Evolutionary conservation across 2,888 invertebrate species (phyloP), one percentile per base, ranked within the genome.

Genomic region (Gortyna flavago): DNA sequence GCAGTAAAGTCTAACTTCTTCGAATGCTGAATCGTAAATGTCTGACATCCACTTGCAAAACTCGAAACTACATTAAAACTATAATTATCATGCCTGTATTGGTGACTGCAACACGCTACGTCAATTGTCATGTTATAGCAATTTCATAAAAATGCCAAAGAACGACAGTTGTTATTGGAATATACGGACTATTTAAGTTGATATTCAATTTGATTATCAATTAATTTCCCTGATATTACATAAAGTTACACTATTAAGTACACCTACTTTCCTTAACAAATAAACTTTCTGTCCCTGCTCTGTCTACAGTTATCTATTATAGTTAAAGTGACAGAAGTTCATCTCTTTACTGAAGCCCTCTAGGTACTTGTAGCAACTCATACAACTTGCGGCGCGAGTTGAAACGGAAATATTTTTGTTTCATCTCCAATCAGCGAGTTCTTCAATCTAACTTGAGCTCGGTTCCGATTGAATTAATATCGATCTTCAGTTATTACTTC

Each of bases 361-460:
- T n/a, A 35, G 35, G 35, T 35, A 11, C 35, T n/a, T n/a, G n/a
- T 54, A 76, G 59, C 16, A 54, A 81, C 69, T 81, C 57, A 51
- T 77, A 68, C 51, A 81, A 81, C 67, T 81, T 68, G 68, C 54
- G 29, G 59, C 70, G 35, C 9, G 11, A 71, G 62, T 68, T 72
- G 35, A 44, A 68, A 64, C n/a, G 77, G 82, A 64, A 81, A 72
- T 81, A 81, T 81, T 81, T 81, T 81, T 81, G 82, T 81, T 81
- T 81, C 77, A 81, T 81, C 68, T 82, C 57, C 82, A 81, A 81
- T 82, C 77, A 72, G 62, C 62, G 70, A 76, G 81, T 64, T 66
- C 38, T 59, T 67, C 81, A 51, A 67, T 81, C 48, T 59, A 72
- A 81, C 82, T 81, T 72, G 71, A 62, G 77, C 51, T 77, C 67